Base-by-base conservation (phyloP, 2,113 vertebrate genomes). In the Apeltes quadracus region DNA sequence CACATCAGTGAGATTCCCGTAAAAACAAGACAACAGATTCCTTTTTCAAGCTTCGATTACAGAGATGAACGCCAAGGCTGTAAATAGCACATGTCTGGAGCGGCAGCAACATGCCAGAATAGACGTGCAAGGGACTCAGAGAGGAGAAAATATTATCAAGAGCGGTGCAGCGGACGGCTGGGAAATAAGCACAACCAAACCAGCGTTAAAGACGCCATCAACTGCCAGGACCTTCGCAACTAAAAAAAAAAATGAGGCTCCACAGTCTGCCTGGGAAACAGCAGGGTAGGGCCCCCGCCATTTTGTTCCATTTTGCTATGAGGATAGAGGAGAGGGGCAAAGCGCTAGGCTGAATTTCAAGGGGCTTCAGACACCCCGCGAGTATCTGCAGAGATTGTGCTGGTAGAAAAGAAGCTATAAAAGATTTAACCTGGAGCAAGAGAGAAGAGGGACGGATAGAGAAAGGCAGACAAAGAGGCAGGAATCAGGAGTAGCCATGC, bases 341-440 rank as follows among this genome's bases (percentile, higher is more conserved):
- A 76, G 74, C 76, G 83, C 81, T 76, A 78, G 80, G 78, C 75
- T 82, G 85, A 74, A 69, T 87, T 90, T 91, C 82, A 90, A 89
- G 89, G 84, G 75, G 85, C 79, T 91, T 91, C 81, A 85, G 86
- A 92, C 90, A 81, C 88, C 86, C 90, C 91, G 91, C 89, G 89
- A 88, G 87, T 81, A 84, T 88, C 83, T 50, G 58, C 83, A 54
- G 78, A 91, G 88, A 91, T 87, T 86, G 77, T 77, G 75, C 83
- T 73, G 53, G 64, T 72, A 63, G 68, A 84, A 79, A 70, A 68
- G 76, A 69, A 58, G 80, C 84, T 87, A 84, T 91, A 87, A 89
- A 91, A 91, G 84, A 91, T 90, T 90, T 84, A 92, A 84, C 76
- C 62, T 66, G 51, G 67, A 68, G 72, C 48, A 84, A 70, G 63